Percentiles rank a stretch among this genome's conserved stretches.
Evolutionary conservation across 35 echinoderm and acorn worm species (phyloP).

Genomic region (Stichopus chloronotus): DNA sequence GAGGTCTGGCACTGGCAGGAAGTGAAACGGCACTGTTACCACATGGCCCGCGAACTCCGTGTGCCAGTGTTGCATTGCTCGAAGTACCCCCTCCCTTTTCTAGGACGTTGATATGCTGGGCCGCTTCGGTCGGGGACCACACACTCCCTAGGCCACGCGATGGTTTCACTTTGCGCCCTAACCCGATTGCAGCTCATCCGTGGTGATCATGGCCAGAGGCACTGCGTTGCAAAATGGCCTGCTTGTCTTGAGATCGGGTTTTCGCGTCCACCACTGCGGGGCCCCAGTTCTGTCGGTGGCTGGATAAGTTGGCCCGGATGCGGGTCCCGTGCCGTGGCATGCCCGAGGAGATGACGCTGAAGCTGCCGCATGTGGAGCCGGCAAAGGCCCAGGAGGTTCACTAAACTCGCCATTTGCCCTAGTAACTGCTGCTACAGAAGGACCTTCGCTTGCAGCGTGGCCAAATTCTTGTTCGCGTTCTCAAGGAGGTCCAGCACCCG

Average conservation of each 20-base stretch:
- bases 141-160: background rate
- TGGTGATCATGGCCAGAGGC: background rate
- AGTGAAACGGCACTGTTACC: background rate
- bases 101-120: background rate
- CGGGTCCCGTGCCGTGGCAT: background rate
- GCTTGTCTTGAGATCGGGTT: background rate
- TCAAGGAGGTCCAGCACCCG: too few relatives aligned
- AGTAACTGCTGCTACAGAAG: background rate
- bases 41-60: background rate
- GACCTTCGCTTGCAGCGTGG: background rate
- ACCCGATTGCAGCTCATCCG: background rate
- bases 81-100: background rate
- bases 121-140: background rate
- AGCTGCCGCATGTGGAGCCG: conserved; percentile 44
- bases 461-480: background rate
- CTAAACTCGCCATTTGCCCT: conserved; percentile 46
- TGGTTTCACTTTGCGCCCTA: background rate
- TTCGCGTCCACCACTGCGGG: background rate
- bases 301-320: conserved; percentile 21
- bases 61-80: too few relatives aligned
- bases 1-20: background rate
- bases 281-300: background rate
- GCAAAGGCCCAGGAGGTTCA: too few relatives aligned
- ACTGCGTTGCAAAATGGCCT: background rate
- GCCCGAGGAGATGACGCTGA: background rate